Conservation (phyloP, 2,797 vertebrate species). For the Pantherophis alleghaniensis region DNA sequence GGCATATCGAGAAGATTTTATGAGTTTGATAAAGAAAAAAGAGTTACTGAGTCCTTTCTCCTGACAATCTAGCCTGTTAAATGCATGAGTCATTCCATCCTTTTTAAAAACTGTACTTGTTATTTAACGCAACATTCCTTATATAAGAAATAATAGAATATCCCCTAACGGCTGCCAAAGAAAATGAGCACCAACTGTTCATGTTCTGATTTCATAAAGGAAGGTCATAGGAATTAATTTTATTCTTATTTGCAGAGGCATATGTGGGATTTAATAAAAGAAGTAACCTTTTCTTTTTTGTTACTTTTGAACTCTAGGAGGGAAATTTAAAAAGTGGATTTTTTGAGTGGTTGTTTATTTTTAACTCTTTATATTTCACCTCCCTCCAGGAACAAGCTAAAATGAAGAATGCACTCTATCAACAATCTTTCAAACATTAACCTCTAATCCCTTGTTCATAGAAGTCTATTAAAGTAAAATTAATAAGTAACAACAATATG, state of each 20-base stretch:
- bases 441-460: background rate
- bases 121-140: slow-evolving; percentile 24
- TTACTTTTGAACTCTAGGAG: slow-evolving; percentile 35
- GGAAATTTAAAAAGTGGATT: slow-evolving; percentile 23
- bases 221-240: slow-evolving; percentile 58
- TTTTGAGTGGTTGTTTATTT: background rate
- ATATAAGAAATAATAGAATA: slow-evolving; percentile 42
- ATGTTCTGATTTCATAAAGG: slow-evolving; percentile 47
- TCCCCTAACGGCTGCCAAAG: slow-evolving; percentile 45
- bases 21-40: slow-evolving; percentile 42
- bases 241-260: slow-evolving; percentile 50
- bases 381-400: background rate
- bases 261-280: slow-evolving; percentile 51
- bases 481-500: background rate
- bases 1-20: slow-evolving; percentile 22
- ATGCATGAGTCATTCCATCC: slow-evolving; percentile 27
- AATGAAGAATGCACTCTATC: background rate
- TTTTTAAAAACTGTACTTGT: slow-evolving; percentile 5
- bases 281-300: slow-evolving; percentile 44
- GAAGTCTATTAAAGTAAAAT: background rate
- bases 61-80: slow-evolving; percentile 23
- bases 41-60: slow-evolving; percentile 11
- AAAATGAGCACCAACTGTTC: slow-evolving; percentile 27
- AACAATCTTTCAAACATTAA: background rate
- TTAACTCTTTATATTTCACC: background rate